Base-by-base conservation (phyloP, 2,888 invertebrate genomes). In the Plusia festucae region DNA sequence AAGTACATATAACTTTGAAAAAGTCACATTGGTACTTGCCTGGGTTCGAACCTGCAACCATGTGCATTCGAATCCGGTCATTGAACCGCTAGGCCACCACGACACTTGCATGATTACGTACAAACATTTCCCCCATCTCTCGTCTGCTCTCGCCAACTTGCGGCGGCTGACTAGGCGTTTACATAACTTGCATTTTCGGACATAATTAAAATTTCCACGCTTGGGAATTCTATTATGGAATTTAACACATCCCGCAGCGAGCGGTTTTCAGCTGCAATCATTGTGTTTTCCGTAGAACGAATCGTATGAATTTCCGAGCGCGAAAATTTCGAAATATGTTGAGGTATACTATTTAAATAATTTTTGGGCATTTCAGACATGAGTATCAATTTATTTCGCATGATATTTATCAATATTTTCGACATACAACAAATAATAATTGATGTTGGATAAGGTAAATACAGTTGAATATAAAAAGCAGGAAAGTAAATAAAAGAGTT, bases 151-250 rank as follows among this genome's bases (percentile, higher is more conserved):
- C 72, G 72, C 46, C 70, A 75, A 76, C 65, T 70, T 75, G 63
- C 66, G 66, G 68, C 64, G 67, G 77, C 83, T 81, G 79, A 86
- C 85, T 82, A 82, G 70, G 82, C 83, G 84, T 83, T 83, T 77
- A 79, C 79, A 81, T 79, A 86, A 84, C 85, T 83, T 84, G 79
- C 79, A 86, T 86, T 86, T 87, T 86, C 83, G 83, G 82, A 83
- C 86, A 85, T 83, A 87, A 88, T 89, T 89, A 87, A 88, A 87
- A 88, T 87, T 84, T 88, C 81, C 84, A 79, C 80, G 78, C 71
- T 68, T 65, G 81, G 74, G 76, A 85, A 87, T 87, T 81, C 82
- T 86, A 84, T 86, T 84, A 86, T 80, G 86, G 82, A 87, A 86
- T 84, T 84, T 82, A 84, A 82, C 82, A 82, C 76, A 76, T 78